Evolutionary conservation across 2,888 invertebrate genomes (phyloP).

Genomic region (Machimus rusticus): DNA sequence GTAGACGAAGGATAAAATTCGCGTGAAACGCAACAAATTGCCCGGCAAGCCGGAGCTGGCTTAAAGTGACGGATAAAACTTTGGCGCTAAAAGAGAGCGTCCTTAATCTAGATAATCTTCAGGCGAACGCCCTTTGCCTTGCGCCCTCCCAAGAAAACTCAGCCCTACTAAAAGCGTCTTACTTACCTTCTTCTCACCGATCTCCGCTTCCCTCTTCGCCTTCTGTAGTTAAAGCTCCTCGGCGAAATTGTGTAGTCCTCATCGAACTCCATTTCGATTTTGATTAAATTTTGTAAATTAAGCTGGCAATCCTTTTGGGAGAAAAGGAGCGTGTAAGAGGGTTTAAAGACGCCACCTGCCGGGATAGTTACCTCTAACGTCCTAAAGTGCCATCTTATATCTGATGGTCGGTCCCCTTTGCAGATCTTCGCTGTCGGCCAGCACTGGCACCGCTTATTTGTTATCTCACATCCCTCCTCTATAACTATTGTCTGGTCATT

Average conservation of each 20-base stretch:
- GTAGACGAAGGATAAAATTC: background rate
- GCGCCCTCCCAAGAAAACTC: background rate
- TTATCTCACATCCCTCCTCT: slow-evolving; percentile 62
- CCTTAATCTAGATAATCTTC: slow-evolving; percentile 1
- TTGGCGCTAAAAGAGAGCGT: background rate
- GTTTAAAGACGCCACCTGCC: background rate
- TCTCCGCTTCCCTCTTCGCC: slow-evolving; percentile 60
- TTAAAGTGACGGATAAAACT: background rate
- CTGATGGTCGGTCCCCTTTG: slow-evolving; percentile 54
- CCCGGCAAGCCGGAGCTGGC: background rate
- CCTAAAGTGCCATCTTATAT: slow-evolving; percentile 61
- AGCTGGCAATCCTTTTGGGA: slow-evolving; percentile 60
- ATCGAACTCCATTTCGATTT: slow-evolving; percentile 63
- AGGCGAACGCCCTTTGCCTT: background rate
- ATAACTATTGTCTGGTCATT: slow-evolving; percentile 58
- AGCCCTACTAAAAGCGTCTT: background rate
- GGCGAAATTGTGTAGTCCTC: slow-evolving; percentile 63
- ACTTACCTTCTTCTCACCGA: slow-evolving; percentile 57
- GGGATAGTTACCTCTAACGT: slow-evolving; percentile 57
- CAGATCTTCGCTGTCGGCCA: slow-evolving; percentile 61
- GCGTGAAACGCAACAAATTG: slow-evolving; percentile 23
- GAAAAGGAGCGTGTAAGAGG: background rate
- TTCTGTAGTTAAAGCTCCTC: slow-evolving; percentile 61
- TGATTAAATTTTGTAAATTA: slow-evolving; percentile 62
- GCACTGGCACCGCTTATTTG: slow-evolving; percentile 62